Evolutionary conservation across 2,797 vertebrate genomes (phyloP), one percentile per base, ranked within the genome.

Genomic region (Gobio occitaniae): DNA sequence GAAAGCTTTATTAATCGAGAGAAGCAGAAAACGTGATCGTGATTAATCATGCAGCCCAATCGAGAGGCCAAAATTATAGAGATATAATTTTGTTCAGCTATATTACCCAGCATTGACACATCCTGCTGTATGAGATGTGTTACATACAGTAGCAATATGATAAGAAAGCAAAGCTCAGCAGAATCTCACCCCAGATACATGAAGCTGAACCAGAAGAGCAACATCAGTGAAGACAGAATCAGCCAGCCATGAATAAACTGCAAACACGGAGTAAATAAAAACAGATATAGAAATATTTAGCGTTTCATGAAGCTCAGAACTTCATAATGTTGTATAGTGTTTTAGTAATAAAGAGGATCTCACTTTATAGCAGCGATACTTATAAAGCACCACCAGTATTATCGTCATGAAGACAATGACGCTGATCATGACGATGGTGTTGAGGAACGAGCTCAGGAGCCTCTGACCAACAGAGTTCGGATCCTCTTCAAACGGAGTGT

Each of bases 241-340:
- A 99, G 90, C 98, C 98, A 99, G 71, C 97, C 98, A 0, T 99
- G 98, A 93, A 99, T 99, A 89, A 98, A 97, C 98, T 99, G 84
- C 7, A 29, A 25, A 77, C 12, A 86, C 19, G 69, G 17, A 88
- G 2, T 71, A 32, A 65, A 65, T 19, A 84, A 61, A 80, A 84
- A n/a, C 11, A 41, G n/a, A 41, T 41, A 44, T 6, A 32, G 32
- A 1, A 5, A 32, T 9, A 52, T 25, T 79, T 36, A 59, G 41
- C 12, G 25, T 47, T 47, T 59, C 52, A 41, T 38, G 4, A 17
- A 36, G 25, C 32, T 12, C 3, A 7, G 74, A 56, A 38, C 52
- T 16, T 50, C 10, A 32, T 74, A 12, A 21, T 44, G 41, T 44
- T 44, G 6, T 50, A 16, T 17, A 47, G 21, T n/a, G 74, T 9